Base-by-base conservation (phyloP, 2,113 vertebrate genomes). In the Malurus alboscapulatus region DNA sequence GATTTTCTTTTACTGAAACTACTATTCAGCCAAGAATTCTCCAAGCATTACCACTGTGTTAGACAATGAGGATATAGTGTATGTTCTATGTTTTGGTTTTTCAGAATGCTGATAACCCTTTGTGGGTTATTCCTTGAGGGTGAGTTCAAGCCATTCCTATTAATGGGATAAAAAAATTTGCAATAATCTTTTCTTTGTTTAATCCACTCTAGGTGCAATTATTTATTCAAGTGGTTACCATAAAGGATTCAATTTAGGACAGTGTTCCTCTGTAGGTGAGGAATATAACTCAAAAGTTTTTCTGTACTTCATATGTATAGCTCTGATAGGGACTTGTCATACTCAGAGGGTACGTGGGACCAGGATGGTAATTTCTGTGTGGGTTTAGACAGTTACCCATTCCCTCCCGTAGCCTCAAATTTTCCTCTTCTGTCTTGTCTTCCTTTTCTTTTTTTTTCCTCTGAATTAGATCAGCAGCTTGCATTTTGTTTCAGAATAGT, bases 1-100 rank as follows among this genome's bases (percentile, higher is more conserved):
- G 72, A 74, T 90, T 94, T 95, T 47, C 40, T 93, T 91, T 69
- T 66, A 50, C 84, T 87, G 50, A 90, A 93, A 84, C 36, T 53
- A 34, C 40, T 66, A 2, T 75, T 85, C 82, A 89, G 66, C 77
- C 57, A 83, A 87, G 48, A 91, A 76, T 92, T 96, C 75, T 94
- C 42, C 44, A 85, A 86, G 65, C 54, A 58, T 83, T 90, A 69
- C 57, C 59, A 71, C 47, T 84, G 32, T 91, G 30, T 88, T 90
- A 80, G 63, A 40, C 83, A 90, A 78, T 71, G 84, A 72, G 34
- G 45, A 62, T 88, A 66, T 51, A 62, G 45, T 90, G 24, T 44
- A 59, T 75, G 16, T 54, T 68, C 36, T 79, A 0, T 86, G 68
- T 85, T 87, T 83, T 63, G 40, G 7, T 68, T 94, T 97, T 84